phyloP scores from a whole-genome alignment of 2,113 vertebrate genomes.

The Peromyscus polionotus region DNA sequence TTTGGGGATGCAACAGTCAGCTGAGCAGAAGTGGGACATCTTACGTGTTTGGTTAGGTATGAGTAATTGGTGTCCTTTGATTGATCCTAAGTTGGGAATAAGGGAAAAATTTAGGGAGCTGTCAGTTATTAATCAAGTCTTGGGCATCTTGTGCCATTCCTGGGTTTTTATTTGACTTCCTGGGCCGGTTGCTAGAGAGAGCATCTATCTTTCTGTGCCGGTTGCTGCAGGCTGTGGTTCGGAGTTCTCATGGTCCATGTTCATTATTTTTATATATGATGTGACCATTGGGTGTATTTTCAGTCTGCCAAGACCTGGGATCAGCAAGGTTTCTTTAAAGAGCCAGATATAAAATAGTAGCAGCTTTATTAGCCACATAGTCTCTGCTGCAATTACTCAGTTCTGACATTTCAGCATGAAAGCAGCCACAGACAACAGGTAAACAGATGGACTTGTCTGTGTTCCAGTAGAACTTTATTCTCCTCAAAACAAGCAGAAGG shows the following conservation, averaged over 20 bases:
- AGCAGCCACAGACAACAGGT: not conserved
- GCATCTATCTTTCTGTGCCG: not conserved
- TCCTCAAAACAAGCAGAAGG: not conserved
- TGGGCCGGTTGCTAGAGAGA: not conserved
- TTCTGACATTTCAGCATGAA: conserved; percentile 47
- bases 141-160: not conserved
- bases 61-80: not conserved
- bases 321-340: not conserved
- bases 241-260: not conserved
- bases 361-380: not conserved
- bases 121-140: not conserved
- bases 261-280: not conserved
- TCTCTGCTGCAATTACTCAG: not conserved
- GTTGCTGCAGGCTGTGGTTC: not conserved
- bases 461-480: conserved; percentile 53
- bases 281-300: not conserved
- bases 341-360: not conserved
- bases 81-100: not conserved
- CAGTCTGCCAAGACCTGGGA: not conserved
- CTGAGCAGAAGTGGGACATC: not conserved
- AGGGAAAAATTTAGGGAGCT: not conserved
- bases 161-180: not conserved
- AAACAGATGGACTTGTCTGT: conserved; percentile 22
- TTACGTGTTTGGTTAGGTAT: not conserved
- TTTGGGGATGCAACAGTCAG: not conserved